These are phyloP conservation scores for Uria lomvia DNA, from an alignment of 2,113 vertebrate genomes.

Conservation along the genomic window DNA sequence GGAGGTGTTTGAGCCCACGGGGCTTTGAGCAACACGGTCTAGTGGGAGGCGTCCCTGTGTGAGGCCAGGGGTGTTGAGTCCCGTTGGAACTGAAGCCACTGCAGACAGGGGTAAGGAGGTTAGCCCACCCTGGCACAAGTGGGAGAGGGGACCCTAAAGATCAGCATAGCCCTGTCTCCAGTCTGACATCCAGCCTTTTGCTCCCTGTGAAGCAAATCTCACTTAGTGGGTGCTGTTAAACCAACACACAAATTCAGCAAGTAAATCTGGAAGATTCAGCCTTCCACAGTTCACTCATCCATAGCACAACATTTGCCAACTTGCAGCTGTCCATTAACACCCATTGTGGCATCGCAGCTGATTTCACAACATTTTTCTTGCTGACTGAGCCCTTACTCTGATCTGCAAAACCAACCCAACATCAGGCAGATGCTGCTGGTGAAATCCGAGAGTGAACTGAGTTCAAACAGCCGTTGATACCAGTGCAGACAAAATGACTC, in stretches of 20 bases:
- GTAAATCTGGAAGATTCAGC: neutral
- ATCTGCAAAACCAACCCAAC: neutral
- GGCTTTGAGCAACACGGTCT: neutral
- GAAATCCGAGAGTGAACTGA: neutral
- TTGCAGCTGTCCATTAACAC: slow-evolving; percentile 37
- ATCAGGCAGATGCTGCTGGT: slow-evolving; percentile 8
- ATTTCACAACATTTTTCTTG: slow-evolving; percentile 16
- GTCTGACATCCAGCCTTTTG: neutral
- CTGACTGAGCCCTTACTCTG: slow-evolving; percentile 12
- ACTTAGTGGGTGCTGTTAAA: neutral
- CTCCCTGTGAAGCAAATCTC: neutral
- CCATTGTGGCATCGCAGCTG: neutral
- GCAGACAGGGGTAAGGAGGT: neutral
- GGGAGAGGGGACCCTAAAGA: neutral
- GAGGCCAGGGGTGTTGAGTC: neutral
- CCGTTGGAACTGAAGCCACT: neutral
- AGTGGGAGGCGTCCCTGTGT: neutral
- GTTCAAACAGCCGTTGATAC: neutral
- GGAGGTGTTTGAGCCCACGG: neutral
- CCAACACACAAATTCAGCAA: neutral
- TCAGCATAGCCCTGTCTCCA: neutral
- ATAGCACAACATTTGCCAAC: neutral
- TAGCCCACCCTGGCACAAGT: accelerated
- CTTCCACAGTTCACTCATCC: neutral
- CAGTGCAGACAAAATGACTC: neutral